phyloP scores from a whole-genome alignment of 2,797 vertebrate genomes.

The Sphaeramia orbicularis region DNA sequence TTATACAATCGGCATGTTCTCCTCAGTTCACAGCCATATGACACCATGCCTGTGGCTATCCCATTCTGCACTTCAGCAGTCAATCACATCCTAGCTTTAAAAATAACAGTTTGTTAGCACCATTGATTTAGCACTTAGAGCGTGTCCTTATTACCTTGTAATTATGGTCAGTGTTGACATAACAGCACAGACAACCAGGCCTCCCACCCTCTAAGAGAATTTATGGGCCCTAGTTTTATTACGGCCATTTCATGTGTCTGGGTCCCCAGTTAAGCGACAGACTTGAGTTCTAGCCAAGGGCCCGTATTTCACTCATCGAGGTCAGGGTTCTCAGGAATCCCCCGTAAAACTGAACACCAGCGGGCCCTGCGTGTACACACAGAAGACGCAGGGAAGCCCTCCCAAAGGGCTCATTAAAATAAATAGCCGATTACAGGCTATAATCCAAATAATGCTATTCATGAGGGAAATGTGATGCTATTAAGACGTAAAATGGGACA shows the following conservation, averaged over 20 bases:
- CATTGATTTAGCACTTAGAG: constrained; percentile 90
- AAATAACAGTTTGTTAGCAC: constrained; percentile 89
- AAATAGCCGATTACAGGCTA: constrained; percentile 76
- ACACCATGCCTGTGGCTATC: constrained; percentile 81
- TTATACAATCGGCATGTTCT: constrained; percentile 84
- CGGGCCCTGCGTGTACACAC: constrained; percentile 43
- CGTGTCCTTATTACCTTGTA: constrained; percentile 89
- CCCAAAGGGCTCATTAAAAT: constrained; percentile 78
- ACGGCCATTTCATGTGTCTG: constrained; percentile 83
- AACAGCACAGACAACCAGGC: constrained; percentile 83
- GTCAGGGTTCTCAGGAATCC: constrained; percentile 84
- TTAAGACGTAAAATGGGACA: constrained; percentile 58
- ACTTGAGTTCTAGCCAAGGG: constrained; percentile 83
- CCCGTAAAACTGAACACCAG: constrained; percentile 73
- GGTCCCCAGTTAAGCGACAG: constrained; percentile 83
- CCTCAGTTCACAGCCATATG: constrained; percentile 82
- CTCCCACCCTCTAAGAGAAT: constrained; percentile 82
- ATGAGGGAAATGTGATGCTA: constrained; percentile 54
- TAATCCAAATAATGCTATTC: constrained; percentile 78
- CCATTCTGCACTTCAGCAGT: constrained; percentile 81
- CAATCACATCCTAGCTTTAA: constrained; percentile 86
- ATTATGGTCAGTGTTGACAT: constrained; percentile 89
- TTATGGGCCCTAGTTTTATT: constrained; percentile 88
- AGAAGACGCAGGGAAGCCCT: constrained; percentile 68
- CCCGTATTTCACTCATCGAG: constrained; percentile 86